A percentile compares a stretch with the other conserved stretches of the same genome.
These are phyloP conservation scores for Reticulitermes speratus DNA, from an alignment of 1,140 invertebrate species.

Conservation along the genomic window DNA sequence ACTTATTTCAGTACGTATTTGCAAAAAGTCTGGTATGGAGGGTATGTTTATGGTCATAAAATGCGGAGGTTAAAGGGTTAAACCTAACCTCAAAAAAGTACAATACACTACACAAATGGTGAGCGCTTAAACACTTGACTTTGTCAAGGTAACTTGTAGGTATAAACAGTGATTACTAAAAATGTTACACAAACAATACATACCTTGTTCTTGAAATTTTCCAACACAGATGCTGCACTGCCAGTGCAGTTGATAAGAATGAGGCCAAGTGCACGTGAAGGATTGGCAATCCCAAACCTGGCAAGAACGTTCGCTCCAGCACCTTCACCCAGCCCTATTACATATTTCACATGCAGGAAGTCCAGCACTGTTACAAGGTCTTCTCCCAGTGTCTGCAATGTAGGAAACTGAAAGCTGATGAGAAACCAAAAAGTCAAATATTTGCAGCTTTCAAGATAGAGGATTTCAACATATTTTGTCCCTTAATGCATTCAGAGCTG, in stretches of 20 bases:
- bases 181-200: background rate
- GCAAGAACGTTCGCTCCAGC: conserved; percentile 87
- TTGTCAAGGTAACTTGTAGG: too few species aligned
- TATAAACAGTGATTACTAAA: too few species aligned
- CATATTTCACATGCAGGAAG: conserved; percentile 74
- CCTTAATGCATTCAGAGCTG: too few species aligned
- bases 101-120: too few species aligned
- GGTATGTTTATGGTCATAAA: too few species aligned
- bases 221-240: conserved; percentile 81
- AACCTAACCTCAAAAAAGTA: too few species aligned
- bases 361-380: conserved; percentile 80
- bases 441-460: too few species aligned
- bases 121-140: too few species aligned
- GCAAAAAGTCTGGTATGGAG: too few species aligned
- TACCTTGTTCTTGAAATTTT: conserved; percentile 83
- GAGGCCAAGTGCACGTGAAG: conserved; percentile 71
- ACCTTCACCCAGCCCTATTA: conserved; percentile 84
- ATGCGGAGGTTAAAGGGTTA: too few species aligned
- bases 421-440: conserved; percentile 33
- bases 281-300: conserved; percentile 78
- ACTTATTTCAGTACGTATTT: too few species aligned
- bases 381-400: conserved; percentile 79
- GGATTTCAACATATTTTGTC: too few species aligned
- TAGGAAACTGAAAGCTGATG: conserved; percentile 75
- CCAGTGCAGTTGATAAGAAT: conserved; percentile 86